Percentiles rank a stretch among this genome's conserved stretches.
Evolutionary conservation across 2,888 invertebrate species (phyloP).

Genomic region (Leptinotarsa rubiginosa): DNA sequence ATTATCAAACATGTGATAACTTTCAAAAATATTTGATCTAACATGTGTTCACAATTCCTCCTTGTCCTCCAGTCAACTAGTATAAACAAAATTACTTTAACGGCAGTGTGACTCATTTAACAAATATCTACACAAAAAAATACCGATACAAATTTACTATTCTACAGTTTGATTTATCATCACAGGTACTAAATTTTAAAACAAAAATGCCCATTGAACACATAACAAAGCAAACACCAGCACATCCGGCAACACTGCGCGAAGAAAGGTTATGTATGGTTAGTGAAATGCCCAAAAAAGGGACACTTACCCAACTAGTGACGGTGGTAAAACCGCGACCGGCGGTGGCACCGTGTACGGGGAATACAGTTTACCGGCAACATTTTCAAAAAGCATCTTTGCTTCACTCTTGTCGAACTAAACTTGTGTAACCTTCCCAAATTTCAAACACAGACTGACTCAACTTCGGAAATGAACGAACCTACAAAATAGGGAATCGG

Average conservation of each 20-base stretch:
- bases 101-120: neutral
- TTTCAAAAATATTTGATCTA: too few relatives aligned
- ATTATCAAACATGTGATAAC: too few relatives aligned
- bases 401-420: conserved; percentile 31
- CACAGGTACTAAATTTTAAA: neutral
- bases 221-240: conserved; percentile 8
- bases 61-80: neutral
- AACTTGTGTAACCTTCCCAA: conserved; percentile 27
- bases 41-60: neutral
- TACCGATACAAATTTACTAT: neutral
- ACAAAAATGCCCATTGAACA: neutral
- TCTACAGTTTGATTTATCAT: neutral
- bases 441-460: conserved; percentile 33
- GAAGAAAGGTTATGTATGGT: conserved; percentile 40
- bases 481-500: conserved; percentile 30
- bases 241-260: conserved; percentile 38
- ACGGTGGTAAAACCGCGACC: conserved; percentile 61
- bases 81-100: neutral
- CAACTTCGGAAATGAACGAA: conserved; percentile 14
- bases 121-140: neutral
- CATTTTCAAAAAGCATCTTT: conserved; percentile 79
- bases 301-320: conserved; percentile 60
- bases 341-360: conserved; percentile 81
- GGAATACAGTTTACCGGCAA: conserved; percentile 75
- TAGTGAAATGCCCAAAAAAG: conserved; percentile 26